Conservation (phyloP, 2,888 invertebrate species). For the Ommatoiulus sabulosus region DNA sequence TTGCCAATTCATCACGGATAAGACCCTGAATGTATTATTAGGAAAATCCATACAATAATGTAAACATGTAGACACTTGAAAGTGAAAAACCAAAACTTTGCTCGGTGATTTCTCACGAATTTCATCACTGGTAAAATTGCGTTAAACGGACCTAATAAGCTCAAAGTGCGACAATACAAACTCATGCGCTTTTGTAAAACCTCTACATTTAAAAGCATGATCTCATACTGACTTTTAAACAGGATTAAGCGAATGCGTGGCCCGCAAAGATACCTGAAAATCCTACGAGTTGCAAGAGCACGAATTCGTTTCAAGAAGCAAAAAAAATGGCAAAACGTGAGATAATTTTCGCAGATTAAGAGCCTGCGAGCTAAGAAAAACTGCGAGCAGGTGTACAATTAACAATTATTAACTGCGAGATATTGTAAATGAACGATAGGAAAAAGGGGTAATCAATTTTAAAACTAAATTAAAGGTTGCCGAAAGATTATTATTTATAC, state of each 20-base stretch:
- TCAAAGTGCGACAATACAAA: neutral
- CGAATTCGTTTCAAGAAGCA: neutral
- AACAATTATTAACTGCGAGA: neutral
- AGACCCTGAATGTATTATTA: no score
- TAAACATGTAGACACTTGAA: no score
- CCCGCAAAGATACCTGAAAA: neutral
- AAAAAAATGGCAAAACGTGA: slow-evolving; percentile 6
- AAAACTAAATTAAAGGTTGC: neutral
- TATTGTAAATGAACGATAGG: slow-evolving; percentile 16
- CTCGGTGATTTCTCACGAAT: no score
- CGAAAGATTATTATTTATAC: neutral
- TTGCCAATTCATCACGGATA: no score
- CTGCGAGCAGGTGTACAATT: neutral
- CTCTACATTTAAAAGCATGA: neutral
- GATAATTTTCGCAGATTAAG: slow-evolving; percentile 2
- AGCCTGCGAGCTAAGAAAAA: neutral
- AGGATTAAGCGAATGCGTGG: neutral
- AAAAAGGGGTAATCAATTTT: slow-evolving; percentile 7
- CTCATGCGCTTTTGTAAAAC: neutral
- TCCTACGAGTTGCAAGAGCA: neutral
- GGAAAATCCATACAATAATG: no score
- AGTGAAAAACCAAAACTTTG: no score
- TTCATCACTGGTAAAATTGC: no score
- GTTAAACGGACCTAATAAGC: neutral
- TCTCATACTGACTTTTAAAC: neutral